phyloP scores from a whole-genome alignment of 2,113 vertebrate species.

The Hiodon alosoides region DNA sequence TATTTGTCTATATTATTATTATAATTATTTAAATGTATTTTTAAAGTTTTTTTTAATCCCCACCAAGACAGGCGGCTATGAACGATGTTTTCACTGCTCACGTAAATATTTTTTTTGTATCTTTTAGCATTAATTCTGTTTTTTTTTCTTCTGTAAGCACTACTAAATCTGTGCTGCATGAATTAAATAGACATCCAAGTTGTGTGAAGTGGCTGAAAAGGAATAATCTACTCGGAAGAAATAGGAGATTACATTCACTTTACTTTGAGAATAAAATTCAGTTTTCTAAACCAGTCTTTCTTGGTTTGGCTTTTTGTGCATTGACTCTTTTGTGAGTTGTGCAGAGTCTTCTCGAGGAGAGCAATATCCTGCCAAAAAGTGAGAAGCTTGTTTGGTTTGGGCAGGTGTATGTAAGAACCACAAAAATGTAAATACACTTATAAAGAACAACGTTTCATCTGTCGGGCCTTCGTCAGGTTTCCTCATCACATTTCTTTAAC shows the following conservation, averaged over 20 bases:
- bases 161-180: neutral
- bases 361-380: neutral
- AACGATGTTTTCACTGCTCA: neutral
- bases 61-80: neutral
- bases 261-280: neutral
- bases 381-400: neutral
- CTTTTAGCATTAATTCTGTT: neutral
- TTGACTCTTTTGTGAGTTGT: neutral
- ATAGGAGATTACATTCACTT: neutral
- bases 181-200: neutral
- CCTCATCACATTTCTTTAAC: no score
- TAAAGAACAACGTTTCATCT: neutral
- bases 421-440: neutral
- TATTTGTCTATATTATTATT: neutral
- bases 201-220: constrained; percentile 3
- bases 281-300: neutral
- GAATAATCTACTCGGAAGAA: neutral
- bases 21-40: neutral
- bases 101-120: constrained; percentile 1
- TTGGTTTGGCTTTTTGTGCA: neutral
- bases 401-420: constrained; percentile 1
- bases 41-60: neutral
- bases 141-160: constrained; percentile 2
- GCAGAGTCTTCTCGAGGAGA: neutral
- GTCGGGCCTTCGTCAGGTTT: no score